Evolutionary conservation across 2,113 vertebrate species (phyloP).

Genomic region (Turdus rufiventris): DNA sequence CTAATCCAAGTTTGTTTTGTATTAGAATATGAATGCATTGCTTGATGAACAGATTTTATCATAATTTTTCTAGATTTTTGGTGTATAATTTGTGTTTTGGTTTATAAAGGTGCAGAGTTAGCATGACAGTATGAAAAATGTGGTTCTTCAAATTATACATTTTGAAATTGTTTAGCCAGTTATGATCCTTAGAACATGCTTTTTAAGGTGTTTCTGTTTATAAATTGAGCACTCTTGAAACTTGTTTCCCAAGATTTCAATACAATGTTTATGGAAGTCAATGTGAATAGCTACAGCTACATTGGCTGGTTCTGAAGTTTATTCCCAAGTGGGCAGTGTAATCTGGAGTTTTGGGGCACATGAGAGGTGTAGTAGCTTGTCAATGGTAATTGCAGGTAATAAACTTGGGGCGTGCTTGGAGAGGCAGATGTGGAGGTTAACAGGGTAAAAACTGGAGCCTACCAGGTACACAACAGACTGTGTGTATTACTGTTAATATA

Average conservation of each 20-base stretch:
- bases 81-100: neutral
- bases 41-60: neutral
- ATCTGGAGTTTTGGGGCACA: neutral
- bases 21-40: neutral
- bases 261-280: neutral
- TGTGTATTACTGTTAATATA: neutral
- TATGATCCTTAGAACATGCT: neutral
- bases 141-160: neutral
- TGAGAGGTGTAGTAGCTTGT: accelerated
- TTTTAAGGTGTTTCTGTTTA: neutral
- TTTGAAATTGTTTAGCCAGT: neutral
- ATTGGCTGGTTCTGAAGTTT: neutral
- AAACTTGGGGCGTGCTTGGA: neutral
- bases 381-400: neutral
- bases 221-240: neutral
- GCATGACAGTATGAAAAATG: neutral
- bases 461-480: neutral
- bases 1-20: neutral
- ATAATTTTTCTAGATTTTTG: neutral
- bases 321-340: neutral
- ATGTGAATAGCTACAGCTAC: neutral
- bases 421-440: neutral
- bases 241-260: neutral
- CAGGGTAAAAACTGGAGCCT: neutral
- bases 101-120: neutral